phyloP scores from a whole-genome alignment of 2,113 vertebrate genomes.

The Channa maculata region DNA sequence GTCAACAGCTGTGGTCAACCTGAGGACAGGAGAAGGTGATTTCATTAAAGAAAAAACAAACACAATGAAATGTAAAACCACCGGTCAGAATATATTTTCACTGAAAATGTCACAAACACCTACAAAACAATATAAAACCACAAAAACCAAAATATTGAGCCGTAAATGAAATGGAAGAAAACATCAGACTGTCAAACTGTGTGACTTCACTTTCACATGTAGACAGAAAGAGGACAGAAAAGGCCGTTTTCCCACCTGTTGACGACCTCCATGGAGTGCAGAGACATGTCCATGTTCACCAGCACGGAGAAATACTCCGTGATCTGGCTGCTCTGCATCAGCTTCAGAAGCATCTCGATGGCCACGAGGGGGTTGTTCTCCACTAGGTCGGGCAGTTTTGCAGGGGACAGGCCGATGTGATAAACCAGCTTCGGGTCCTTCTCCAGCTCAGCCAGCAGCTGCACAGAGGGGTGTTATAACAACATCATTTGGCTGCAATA shows the following conservation, averaged over 20 bases:
- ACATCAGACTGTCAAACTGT: no score
- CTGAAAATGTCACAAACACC: no score
- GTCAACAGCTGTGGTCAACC: slow-evolving; percentile 97
- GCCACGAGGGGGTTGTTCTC: slow-evolving; percentile 99
- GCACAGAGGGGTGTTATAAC: not conserved
- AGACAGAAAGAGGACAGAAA: no score
- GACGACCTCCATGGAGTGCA: slow-evolving; percentile 99
- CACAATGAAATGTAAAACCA: no score
- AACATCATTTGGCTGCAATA: no score
- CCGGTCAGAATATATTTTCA: no score
- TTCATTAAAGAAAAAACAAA: no score
- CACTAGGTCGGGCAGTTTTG: slow-evolving; percentile 95
- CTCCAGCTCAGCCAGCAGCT: slow-evolving; percentile 97
- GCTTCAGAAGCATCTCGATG: slow-evolving; percentile 98
- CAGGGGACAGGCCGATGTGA: slow-evolving; percentile 95
- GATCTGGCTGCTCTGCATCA: slow-evolving; percentile 99
- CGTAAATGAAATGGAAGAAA: no score
- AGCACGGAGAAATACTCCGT: slow-evolving; percentile 98
- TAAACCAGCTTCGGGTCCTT: slow-evolving; percentile 98
- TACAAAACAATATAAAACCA: no score
- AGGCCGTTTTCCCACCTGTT: slow-evolving; percentile 86
- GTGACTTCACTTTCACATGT: no score
- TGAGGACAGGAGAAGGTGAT: slow-evolving; percentile 53
- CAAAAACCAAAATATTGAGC: no score
- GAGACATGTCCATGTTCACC: slow-evolving; percentile 99